Percentiles rank a stretch among this genome's conserved stretches.
Conservation (phyloP, 2,797 vertebrate species). For the Arnoldichthys spilopterus region DNA sequence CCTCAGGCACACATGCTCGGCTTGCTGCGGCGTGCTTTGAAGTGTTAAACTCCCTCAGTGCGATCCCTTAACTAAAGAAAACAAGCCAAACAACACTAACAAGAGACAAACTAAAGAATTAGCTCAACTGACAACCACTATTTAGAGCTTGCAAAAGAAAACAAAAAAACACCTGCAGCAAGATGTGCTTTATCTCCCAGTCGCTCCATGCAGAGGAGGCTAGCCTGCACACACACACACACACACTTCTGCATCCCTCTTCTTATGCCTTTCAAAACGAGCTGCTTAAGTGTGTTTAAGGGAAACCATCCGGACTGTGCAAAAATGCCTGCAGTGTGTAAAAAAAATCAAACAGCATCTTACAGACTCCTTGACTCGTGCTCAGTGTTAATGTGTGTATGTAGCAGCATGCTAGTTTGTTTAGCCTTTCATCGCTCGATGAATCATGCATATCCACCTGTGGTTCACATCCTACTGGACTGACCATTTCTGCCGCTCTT, state of each 20-base stretch:
- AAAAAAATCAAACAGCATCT: constrained; percentile 37
- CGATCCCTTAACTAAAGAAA: constrained; percentile 45
- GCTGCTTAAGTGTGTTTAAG: constrained; percentile 3
- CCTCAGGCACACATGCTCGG: constrained; percentile 37
- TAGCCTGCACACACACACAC: background rate
- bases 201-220: background rate
- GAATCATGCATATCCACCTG: constrained; percentile 59
- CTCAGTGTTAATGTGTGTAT: constrained; percentile 4
- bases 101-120: constrained; percentile 39
- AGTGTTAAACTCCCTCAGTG: constrained; percentile 42
- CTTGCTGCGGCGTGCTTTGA: constrained; percentile 36
- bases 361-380: background rate
- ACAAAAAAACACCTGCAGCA: background rate
- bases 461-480: constrained; percentile 36
- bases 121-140: constrained; percentile 13
- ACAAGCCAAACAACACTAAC: constrained; percentile 40
- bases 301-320: background rate
- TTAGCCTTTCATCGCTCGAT: constrained; percentile 48
- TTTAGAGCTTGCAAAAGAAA: constrained; percentile 10
- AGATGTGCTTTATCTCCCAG: background rate
- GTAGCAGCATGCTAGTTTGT: constrained; percentile 21
- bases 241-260: background rate
- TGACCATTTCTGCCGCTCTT: constrained; percentile 30
- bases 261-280: background rate
- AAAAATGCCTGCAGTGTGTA: background rate